phyloP scores from a whole-genome alignment of 2,113 vertebrate species.

The Hassar affinis region DNA sequence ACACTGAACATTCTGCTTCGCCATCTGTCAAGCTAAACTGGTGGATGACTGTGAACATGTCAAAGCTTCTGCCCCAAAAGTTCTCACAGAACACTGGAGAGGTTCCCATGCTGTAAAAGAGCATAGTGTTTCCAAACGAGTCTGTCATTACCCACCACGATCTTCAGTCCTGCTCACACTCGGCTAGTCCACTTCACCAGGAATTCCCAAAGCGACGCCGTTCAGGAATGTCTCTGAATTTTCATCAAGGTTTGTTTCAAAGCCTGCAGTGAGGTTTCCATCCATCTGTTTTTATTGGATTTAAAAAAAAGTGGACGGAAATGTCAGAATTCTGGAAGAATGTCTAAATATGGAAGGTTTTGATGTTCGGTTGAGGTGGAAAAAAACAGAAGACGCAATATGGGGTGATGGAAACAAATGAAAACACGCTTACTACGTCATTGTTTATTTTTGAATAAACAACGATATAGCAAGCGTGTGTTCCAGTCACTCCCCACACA shows the following conservation, averaged over 20 bases:
- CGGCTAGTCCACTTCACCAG: background rate
- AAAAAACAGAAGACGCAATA: slow-evolving; percentile 18
- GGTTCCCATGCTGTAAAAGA: background rate
- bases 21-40: background rate
- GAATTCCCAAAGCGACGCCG: background rate
- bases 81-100: slow-evolving; percentile 6
- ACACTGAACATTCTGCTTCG: background rate
- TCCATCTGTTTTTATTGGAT: slow-evolving; percentile 17
- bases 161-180: background rate
- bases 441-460: slow-evolving; percentile 32
- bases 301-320: background rate
- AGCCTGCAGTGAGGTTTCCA: background rate
- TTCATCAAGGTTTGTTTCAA: background rate
- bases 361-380: slow-evolving; percentile 15
- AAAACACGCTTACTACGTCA: background rate
- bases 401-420: slow-evolving; percentile 23
- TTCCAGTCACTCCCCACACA: background rate
- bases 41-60: background rate
- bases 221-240: background rate
- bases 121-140: background rate
- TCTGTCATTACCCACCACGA: background rate
- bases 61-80: background rate
- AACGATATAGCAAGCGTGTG: slow-evolving; percentile 3
- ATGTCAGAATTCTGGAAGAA: slow-evolving; percentile 25
- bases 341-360: slow-evolving; percentile 15